Evolutionary conservation across 2,113 vertebrate species (phyloP).

Genomic region (Silurus asotus): DNA sequence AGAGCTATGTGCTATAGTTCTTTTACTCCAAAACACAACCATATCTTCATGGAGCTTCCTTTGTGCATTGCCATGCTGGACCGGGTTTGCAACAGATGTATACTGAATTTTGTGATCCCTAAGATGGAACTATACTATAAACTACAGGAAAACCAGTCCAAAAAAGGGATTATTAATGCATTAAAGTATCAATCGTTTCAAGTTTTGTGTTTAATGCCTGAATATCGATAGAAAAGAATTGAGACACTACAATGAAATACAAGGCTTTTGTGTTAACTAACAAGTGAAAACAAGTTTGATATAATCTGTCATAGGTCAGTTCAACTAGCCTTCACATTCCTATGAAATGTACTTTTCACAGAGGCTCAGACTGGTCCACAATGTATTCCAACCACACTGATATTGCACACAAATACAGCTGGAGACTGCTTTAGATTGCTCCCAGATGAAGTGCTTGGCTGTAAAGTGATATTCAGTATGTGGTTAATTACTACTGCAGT

Average conservation of each 20-base stretch:
- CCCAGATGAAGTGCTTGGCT: conserved; percentile 37
- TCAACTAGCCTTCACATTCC: conserved; percentile 4
- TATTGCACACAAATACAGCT: conserved; percentile 24
- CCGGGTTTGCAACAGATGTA: neutral
- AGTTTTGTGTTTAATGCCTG: neutral
- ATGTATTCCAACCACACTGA: conserved; percentile 18
- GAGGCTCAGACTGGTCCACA: neutral
- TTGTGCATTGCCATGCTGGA: neutral
- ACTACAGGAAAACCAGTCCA: neutral
- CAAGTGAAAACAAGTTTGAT: conserved; percentile 20
- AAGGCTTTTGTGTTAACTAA: neutral
- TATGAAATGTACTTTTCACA: conserved; percentile 8
- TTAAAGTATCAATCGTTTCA: neutral
- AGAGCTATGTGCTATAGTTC: neutral
- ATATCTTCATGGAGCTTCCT: neutral
- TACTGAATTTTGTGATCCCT: neutral
- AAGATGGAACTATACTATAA: neutral
- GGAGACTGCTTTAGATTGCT: conserved; percentile 37
- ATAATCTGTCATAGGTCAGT: neutral
- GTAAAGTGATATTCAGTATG: conserved; percentile 27
- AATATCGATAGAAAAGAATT: neutral
- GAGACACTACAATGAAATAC: neutral
- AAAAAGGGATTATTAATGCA: neutral
- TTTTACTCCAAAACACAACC: neutral
- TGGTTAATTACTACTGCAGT: neutral